Percentiles rank a stretch among this genome's conserved stretches.
Evolutionary conservation across 2,888 invertebrate genomes (phyloP).

Genomic region (Drosophila gaucha): DNA sequence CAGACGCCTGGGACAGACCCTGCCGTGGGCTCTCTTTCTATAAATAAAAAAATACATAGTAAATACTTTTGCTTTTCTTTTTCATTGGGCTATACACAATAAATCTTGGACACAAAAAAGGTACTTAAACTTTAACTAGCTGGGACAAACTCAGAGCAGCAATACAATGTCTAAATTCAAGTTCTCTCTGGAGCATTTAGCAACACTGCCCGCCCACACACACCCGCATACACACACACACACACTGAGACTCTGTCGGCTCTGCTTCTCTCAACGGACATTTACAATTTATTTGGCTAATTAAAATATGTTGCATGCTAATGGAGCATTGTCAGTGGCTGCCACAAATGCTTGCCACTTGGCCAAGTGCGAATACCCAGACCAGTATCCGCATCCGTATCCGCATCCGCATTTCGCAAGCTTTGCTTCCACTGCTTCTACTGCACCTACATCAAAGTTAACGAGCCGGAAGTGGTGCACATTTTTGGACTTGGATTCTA

Average conservation of each 20-base stretch:
- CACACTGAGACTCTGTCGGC: background rate
- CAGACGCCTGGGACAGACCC: slow-evolving; percentile 60
- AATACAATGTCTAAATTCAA: slow-evolving; percentile 1
- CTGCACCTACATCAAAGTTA: slow-evolving; percentile 62
- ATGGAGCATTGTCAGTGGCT: slow-evolving; percentile 71
- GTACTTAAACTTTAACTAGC: slow-evolving; percentile 51
- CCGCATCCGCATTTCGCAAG: slow-evolving; percentile 8
- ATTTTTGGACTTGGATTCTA: slow-evolving; percentile 51
- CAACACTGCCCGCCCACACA: slow-evolving; percentile 21
- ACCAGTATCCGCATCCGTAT: slow-evolving; percentile 33
- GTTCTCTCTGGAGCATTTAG: slow-evolving; percentile 23
- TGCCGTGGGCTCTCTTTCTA: background rate
- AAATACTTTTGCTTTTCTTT: slow-evolving; percentile 21
- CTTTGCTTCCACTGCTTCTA: slow-evolving; percentile 8
- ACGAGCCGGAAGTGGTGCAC: slow-evolving; percentile 78
- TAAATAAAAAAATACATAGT: background rate
- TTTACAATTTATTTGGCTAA: slow-evolving; percentile 79
- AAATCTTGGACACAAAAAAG: slow-evolving; percentile 52
- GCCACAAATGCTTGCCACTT: slow-evolving; percentile 42
- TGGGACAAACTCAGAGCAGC: slow-evolving; percentile 17
- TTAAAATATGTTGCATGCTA: slow-evolving; percentile 81
- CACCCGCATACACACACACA: slow-evolving; percentile 1
- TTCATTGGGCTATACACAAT: slow-evolving; percentile 34
- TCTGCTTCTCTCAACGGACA: slow-evolving; percentile 40
- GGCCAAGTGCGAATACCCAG: slow-evolving; percentile 28